phyloP scores from a whole-genome alignment of 2,888 invertebrate genomes.

The Clivina fossor region DNA sequence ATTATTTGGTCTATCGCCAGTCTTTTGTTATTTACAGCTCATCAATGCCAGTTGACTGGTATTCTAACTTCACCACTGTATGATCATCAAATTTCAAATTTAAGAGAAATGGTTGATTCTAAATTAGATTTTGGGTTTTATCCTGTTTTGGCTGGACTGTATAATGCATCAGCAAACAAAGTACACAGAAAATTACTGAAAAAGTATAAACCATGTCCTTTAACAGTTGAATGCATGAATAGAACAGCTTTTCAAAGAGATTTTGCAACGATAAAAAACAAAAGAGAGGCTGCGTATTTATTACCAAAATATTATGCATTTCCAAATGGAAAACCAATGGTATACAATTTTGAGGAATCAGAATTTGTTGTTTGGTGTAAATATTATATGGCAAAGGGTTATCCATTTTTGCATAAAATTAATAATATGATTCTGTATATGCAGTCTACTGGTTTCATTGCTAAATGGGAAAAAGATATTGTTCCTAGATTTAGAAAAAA shows the following conservation, averaged over 20 bases:
- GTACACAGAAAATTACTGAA: conserved; percentile 24
- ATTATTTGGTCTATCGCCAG: conserved; percentile 18
- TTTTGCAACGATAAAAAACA: conserved; percentile 21
- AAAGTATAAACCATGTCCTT: conserved; percentile 16
- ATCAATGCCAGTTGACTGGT: conserved; percentile 25
- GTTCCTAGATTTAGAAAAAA: neutral
- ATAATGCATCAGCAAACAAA: conserved; percentile 5
- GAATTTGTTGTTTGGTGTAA: conserved; percentile 23
- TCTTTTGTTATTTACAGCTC: conserved; percentile 24
- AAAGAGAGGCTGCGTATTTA: conserved; percentile 14
- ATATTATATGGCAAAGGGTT: conserved; percentile 28
- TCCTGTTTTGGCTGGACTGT: conserved; percentile 15
- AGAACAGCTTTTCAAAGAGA: conserved; percentile 23
- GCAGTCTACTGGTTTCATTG: conserved; percentile 33
- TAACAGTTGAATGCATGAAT: conserved; percentile 18
- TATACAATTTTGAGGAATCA: conserved; percentile 16
- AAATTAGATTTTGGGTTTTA: conserved; percentile 17
- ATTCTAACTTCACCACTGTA: conserved; percentile 26
- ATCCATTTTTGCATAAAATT: conserved; percentile 32
- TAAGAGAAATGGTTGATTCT: conserved; percentile 28
- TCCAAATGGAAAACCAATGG: conserved; percentile 15
- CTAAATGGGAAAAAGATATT: conserved; percentile 34
- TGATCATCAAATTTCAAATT: conserved; percentile 23
- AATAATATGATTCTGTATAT: conserved; percentile 27
- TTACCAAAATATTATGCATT: conserved; percentile 9